phyloP scores from a whole-genome alignment of 2,797 vertebrate genomes.

The Thripadectes ignobilis region DNA sequence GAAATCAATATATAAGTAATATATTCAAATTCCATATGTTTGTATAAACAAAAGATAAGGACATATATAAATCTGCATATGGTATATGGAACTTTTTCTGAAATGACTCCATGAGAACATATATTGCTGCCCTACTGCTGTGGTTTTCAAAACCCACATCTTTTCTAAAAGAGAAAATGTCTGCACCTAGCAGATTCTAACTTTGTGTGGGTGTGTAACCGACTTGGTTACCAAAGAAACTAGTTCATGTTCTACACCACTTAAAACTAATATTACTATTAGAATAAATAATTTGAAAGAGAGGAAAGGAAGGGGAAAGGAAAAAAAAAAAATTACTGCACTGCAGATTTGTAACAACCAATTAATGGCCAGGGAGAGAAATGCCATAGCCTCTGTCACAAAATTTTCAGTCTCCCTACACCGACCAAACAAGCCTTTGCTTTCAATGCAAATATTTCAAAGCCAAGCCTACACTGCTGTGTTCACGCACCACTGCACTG shows the following conservation, averaged over 20 bases:
- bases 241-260: slow-evolving; percentile 71
- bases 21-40: slow-evolving; percentile 11
- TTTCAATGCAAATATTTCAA: slow-evolving; percentile 44
- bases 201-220: slow-evolving; percentile 74
- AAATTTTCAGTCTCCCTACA: slow-evolving; percentile 38
- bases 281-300: slow-evolving; percentile 70
- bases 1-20: background rate
- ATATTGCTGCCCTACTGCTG: slow-evolving; percentile 41
- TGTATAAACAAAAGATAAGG: slow-evolving; percentile 19
- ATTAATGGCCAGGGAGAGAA: slow-evolving; percentile 70
- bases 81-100: background rate
- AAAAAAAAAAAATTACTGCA: slow-evolving; percentile 30
- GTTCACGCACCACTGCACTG: slow-evolving; percentile 54
- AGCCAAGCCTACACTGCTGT: background rate
- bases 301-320: background rate
- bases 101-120: slow-evolving; percentile 12
- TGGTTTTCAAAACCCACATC: slow-evolving; percentile 68
- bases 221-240: slow-evolving; percentile 79
- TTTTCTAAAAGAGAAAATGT: slow-evolving; percentile 69
- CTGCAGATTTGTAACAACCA: slow-evolving; percentile 75
- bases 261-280: slow-evolving; percentile 73
- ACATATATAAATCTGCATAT: slow-evolving; percentile 9
- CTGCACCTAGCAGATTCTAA: slow-evolving; percentile 70
- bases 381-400: slow-evolving; percentile 59
- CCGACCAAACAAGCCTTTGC: slow-evolving; percentile 17